Evolutionary conservation across 2,797 vertebrate genomes (phyloP).

Genomic region (Meriones psammophilus): DNA sequence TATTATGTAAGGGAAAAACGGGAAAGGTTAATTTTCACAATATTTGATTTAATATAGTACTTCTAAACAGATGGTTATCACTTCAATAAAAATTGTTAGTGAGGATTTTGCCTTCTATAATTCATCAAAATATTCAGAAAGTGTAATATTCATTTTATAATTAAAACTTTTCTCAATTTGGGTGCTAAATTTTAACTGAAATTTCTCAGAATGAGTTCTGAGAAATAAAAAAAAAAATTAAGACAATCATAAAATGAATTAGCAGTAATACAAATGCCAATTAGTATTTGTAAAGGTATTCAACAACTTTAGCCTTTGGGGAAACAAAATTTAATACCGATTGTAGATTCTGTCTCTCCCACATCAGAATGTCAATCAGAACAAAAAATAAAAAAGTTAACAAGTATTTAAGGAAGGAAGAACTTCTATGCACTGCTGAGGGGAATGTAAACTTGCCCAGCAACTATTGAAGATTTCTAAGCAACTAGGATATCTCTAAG

Average conservation of each 20-base stretch:
- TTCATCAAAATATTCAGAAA: background rate
- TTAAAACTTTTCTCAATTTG: background rate
- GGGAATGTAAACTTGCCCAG: background rate
- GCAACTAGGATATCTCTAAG: no score
- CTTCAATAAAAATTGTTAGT: background rate
- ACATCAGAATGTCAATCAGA: background rate
- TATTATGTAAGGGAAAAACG: background rate
- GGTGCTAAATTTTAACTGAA: conserved; percentile 29
- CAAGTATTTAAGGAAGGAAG: background rate
- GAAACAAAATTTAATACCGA: background rate
- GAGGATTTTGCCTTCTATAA: conserved; percentile 11
- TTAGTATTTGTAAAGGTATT: background rate
- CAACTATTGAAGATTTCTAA: background rate
- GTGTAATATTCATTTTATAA: background rate
- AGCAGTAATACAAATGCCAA: background rate
- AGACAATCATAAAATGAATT: background rate
- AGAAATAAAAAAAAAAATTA: no score
- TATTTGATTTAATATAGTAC: background rate
- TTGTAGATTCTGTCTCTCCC: background rate
- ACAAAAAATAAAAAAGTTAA: background rate
- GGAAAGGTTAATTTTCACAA: conserved; percentile 19
- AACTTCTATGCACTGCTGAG: background rate
- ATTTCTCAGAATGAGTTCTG: background rate
- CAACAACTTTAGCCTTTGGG: background rate
- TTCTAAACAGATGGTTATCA: background rate